Conservation (phyloP, 92 coral and sea anemone species). For the Porites lobata region DNA sequence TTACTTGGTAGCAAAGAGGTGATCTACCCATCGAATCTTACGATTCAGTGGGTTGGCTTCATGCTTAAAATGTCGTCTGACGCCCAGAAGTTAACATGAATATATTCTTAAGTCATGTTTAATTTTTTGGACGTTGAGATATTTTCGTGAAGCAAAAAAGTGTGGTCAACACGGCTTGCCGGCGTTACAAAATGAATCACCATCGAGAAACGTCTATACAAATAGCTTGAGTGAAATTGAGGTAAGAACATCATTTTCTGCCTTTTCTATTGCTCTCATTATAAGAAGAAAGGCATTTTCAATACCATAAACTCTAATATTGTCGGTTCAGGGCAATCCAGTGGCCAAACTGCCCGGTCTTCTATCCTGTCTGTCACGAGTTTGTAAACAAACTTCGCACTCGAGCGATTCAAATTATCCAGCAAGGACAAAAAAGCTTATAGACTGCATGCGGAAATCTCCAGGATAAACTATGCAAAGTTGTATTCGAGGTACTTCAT, state of each 20-base stretch:
- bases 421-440: not conserved
- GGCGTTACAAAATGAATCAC: not conserved
- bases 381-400: conserved; percentile 37
- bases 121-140: not conserved
- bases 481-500: not conserved
- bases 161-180: conserved; percentile 6
- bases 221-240: not conserved
- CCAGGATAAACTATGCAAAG: too few relatives aligned
- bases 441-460: not conserved
- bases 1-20: not conserved
- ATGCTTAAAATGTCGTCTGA: conserved; percentile 3
- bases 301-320: not conserved
- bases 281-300: not conserved
- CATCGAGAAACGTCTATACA: not conserved
- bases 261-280: not conserved
- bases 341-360: not conserved
- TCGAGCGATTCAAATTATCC: conserved; percentile 27
- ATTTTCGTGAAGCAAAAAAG: too few relatives aligned
- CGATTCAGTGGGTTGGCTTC: not conserved
- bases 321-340: not conserved
- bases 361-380: conserved; percentile 3
- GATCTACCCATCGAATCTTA: not conserved
- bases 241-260: conserved; percentile 3
- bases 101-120: not conserved
- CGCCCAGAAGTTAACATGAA: not conserved